Conservation (phyloP, 2,797 vertebrate genomes). For the Babyrousa celebensis region DNA sequence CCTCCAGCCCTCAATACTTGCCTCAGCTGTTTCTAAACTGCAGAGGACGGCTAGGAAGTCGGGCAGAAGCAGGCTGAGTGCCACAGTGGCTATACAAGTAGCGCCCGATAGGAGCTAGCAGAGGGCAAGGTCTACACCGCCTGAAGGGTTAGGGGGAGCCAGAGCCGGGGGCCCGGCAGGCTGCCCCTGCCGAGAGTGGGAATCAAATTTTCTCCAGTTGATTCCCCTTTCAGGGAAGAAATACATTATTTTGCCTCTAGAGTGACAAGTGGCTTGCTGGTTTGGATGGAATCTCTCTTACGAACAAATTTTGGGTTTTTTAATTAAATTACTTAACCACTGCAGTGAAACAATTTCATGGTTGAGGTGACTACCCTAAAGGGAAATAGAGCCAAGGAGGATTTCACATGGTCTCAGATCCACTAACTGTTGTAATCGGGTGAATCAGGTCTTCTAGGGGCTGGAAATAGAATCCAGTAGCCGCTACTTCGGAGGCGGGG, state of each 20-base stretch:
- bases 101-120: fast-evolving
- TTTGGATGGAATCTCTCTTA: background rate
- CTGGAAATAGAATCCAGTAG: background rate
- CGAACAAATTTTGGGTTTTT: background rate
- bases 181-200: background rate
- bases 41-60: background rate
- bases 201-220: background rate
- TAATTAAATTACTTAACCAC: background rate
- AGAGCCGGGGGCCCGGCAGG: background rate
- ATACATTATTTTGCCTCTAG: background rate
- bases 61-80: background rate
- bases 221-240: background rate
- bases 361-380: background rate
- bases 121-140: background rate
- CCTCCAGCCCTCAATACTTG: background rate
- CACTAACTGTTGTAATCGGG: background rate
- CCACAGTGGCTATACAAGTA: background rate
- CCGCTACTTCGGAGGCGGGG: background rate
- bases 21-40: background rate
- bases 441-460: background rate
- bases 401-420: background rate
- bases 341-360: background rate
- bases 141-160: background rate
- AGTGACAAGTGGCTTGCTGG: background rate
- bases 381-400: background rate